phyloP scores from a whole-genome alignment of 1,140 invertebrate genomes.

The Drosophila nebulosa region DNA sequence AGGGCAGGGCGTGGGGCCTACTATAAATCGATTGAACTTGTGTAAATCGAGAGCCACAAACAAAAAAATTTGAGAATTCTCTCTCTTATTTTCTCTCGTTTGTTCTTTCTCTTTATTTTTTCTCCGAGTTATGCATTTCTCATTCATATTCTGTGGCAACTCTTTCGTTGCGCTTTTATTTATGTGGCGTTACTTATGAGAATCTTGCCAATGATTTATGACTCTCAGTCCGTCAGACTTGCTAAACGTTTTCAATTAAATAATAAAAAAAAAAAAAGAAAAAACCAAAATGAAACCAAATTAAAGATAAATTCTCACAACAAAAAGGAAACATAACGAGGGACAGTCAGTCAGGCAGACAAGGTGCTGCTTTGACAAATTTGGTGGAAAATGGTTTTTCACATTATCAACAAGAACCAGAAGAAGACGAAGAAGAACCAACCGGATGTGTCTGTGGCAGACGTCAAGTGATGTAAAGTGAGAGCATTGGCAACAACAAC shows the following conservation, averaged over 20 bases:
- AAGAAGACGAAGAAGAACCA: not conserved
- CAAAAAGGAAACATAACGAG: constrained; percentile 3
- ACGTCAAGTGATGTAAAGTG: constrained; percentile 16
- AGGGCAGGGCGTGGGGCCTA: not conserved
- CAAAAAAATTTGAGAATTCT: not conserved
- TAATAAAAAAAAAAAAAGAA: not conserved
- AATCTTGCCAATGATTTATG: constrained; percentile 61
- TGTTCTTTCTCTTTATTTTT: not conserved
- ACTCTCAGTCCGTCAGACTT: constrained; percentile 35
- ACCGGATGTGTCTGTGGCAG: constrained; percentile 43
- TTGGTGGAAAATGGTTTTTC: constrained; percentile 23
- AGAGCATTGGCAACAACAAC: constrained; percentile 21
- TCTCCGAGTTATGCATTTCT: constrained; percentile 18
- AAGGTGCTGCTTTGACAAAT: constrained; percentile 56
- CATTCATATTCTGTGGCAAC: constrained; percentile 3
- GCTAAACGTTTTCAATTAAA: constrained; percentile 75
- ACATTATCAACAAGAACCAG: not conserved
- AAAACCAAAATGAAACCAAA: too few species aligned
- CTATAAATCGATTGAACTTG: not conserved
- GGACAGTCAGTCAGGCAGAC: too few species aligned
- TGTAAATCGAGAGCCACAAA: not conserved
- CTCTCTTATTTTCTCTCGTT: not conserved
- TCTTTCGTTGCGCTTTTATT: constrained; percentile 63
- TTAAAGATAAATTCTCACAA: not conserved
- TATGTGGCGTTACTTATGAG: constrained; percentile 78